A percentile compares a stretch with the other conserved stretches of the same genome.
phyloP scores from a whole-genome alignment of 1,140 invertebrate genomes.

The Gonioctena quinquepunctata region DNA sequence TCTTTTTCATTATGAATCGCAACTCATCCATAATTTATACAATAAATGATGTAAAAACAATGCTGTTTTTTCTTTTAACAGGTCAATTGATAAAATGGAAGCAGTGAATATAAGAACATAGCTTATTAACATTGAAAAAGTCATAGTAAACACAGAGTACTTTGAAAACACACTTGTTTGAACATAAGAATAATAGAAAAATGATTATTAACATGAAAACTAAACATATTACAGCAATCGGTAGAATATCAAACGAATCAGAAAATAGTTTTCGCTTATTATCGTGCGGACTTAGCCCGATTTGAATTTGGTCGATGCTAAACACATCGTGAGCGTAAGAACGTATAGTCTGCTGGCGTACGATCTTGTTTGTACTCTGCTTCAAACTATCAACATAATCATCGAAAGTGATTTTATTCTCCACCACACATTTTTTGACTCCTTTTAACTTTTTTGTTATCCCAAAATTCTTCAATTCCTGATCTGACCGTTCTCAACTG shows the following conservation, averaged over 20 bases:
- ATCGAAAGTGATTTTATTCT: not conserved
- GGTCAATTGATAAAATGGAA: too few species aligned
- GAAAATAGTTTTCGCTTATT: not conserved
- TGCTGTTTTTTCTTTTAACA: too few species aligned
- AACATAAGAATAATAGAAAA: too few species aligned
- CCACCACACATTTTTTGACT: not conserved
- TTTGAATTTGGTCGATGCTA: not conserved
- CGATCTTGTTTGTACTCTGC: not conserved
- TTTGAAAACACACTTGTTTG: too few species aligned
- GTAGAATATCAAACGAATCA: not conserved
- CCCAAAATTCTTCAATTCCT: not conserved
- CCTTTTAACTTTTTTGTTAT: not conserved
- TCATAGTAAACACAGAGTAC: too few species aligned
- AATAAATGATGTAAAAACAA: too few species aligned
- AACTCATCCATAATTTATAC: too few species aligned
- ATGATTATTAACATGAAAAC: too few species aligned
- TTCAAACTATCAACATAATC: not conserved
- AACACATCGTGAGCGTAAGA: not conserved
- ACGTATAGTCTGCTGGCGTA: not conserved
- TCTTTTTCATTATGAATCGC: too few species aligned
- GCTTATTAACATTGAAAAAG: too few species aligned
- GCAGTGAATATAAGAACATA: too few species aligned
- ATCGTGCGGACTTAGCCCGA: not conserved
- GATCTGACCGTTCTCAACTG: not conserved
- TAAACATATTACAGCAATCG: too few species aligned